Percentiles rank a stretch among this genome's conserved stretches.
Evolutionary conservation across 2,888 invertebrate genomes (phyloP).

Genomic region (Lysandra coridon): DNA sequence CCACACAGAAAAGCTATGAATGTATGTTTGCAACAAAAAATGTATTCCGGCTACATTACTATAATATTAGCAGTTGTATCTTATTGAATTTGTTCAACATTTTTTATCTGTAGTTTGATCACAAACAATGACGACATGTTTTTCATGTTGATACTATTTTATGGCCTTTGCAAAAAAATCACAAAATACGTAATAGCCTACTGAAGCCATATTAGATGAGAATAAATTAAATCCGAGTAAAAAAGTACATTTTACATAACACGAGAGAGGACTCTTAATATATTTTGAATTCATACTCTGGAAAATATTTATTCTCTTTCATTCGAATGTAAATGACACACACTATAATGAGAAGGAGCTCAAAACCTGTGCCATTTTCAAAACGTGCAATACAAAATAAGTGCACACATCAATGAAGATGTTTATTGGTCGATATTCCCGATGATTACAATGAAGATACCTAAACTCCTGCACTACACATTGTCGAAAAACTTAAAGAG

Average conservation of each 20-base stretch:
- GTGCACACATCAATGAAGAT: background rate
- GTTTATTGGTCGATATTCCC: background rate
- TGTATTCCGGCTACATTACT: background rate
- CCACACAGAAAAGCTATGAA: constrained; percentile 19
- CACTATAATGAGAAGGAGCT: background rate
- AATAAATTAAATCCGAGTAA: background rate
- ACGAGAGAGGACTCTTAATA: background rate
- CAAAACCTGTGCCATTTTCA: background rate
- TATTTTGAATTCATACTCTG: background rate
- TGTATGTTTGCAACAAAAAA: background rate
- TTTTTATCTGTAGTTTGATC: background rate
- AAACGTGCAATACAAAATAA: constrained; percentile 1
- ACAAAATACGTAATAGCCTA: background rate
- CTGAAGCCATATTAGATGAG: background rate
- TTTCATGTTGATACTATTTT: background rate
- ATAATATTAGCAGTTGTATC: background rate
- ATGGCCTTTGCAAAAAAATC: background rate
- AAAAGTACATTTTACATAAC: background rate
- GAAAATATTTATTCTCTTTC: background rate
- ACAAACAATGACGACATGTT: background rate
- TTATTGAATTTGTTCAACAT: constrained; percentile 1
- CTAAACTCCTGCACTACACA: background rate
- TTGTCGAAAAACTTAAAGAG: too few relatives aligned
- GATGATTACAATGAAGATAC: background rate
- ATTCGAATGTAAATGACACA: background rate